A percentile compares a stretch with the other conserved stretches of the same genome.
Evolutionary conservation across 2,888 invertebrate genomes (phyloP).

Genomic region (Tethea ocularis): DNA sequence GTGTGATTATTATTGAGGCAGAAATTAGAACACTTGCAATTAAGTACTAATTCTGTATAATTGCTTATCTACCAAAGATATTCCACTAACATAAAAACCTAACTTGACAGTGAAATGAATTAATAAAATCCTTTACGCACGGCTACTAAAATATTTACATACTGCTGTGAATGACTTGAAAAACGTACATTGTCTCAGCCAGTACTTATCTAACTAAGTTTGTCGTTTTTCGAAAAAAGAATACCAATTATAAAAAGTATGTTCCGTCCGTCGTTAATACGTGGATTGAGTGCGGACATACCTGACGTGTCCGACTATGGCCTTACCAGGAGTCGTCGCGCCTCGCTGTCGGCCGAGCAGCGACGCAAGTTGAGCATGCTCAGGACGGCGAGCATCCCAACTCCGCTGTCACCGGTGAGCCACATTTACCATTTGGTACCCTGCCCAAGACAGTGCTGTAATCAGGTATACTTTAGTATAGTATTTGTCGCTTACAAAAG

Average conservation of each 20-base stretch:
- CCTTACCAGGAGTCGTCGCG: conserved; percentile 76
- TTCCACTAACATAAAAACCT: not conserved
- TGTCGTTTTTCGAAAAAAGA: not conserved
- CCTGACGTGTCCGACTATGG: conserved; percentile 67
- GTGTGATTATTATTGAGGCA: too few relatives aligned
- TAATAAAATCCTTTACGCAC: not conserved
- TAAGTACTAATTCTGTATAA: too few relatives aligned
- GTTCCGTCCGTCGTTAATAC: conserved; percentile 71
- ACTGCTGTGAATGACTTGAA: not conserved
- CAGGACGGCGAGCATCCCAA: conserved; percentile 66
- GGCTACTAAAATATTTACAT: not conserved
- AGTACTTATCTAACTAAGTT: not conserved
- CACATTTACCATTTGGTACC: conserved; percentile 83
- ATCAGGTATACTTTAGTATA: conserved; percentile 64
- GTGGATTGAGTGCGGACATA: conserved; percentile 65
- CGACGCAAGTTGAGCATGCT: conserved; percentile 72
- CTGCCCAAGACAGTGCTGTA: conserved; percentile 82
- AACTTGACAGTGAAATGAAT: not conserved
- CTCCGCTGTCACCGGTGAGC: conserved; percentile 79
- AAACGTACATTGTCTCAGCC: not conserved
- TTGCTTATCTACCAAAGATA: not conserved
- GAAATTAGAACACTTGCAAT: too few relatives aligned
- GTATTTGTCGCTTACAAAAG: conserved; percentile 10
- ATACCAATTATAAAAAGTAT: conserved; percentile 34
- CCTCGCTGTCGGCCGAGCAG: conserved; percentile 75